These are phyloP conservation scores for Argya squamiceps DNA, from an alignment of 2,797 vertebrate genomes.

Conservation along the genomic window DNA sequence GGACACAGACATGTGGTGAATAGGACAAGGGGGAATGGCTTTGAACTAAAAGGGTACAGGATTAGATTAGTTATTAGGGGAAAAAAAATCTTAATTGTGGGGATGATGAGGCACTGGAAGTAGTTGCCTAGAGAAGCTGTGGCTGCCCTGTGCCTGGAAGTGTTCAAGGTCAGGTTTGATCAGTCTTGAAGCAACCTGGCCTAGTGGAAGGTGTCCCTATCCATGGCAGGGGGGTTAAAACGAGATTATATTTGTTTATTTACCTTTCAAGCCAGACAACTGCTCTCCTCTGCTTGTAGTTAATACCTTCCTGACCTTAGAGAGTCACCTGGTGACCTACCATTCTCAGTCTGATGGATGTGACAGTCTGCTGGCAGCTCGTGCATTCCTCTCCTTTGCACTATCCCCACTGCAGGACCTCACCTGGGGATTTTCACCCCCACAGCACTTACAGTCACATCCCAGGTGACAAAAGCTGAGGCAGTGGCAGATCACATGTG, in stretches of 20 bases:
- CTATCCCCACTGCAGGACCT: not conserved
- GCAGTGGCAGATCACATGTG: not conserved
- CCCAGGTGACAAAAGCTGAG: not conserved
- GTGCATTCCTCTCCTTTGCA: not conserved
- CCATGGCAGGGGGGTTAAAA: not conserved
- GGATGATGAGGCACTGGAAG: not conserved
- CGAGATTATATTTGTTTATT: not conserved
- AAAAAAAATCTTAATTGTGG: not conserved
- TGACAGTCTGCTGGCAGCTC: fast-evolving
- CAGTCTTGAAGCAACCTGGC: not conserved
- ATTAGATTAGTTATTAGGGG: not conserved
- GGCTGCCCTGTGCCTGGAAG: not conserved
- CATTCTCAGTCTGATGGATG: not conserved
- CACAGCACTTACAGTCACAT: not conserved
- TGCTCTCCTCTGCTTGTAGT: not conserved
- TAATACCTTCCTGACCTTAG: not conserved
- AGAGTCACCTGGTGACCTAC: not conserved
- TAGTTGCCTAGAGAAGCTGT: not conserved
- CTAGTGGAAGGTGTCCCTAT: not conserved
- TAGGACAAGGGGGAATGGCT: not conserved
- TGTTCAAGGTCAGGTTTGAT: not conserved
- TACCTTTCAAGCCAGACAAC: not conserved
- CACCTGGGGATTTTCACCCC: not conserved
- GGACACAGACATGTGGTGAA: not conserved
- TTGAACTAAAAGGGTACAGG: not conserved